Evolutionary conservation across 2,797 vertebrate species (phyloP), one percentile per base, ranked within the genome.

Genomic region (Halcyon chelicuti): DNA sequence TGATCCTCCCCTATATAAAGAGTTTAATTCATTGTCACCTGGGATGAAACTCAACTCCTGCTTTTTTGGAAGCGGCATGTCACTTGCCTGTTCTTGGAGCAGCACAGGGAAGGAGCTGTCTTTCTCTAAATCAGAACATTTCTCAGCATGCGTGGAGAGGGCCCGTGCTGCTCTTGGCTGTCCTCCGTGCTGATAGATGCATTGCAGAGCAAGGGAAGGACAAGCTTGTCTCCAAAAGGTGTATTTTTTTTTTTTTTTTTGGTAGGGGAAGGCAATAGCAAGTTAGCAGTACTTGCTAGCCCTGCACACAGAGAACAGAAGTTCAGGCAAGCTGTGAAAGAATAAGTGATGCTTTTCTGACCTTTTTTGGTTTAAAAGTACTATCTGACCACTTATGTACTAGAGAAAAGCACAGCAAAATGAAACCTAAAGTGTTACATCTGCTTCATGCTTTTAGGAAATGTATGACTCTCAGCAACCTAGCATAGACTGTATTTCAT

Each of bases 71-170:
- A 74, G 46, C 51, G 44, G 25, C 31, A 42, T 10, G n/a, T 86
- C 71, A 21, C 55, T 90, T 67, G 52, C 40, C 52, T 76, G 60
- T 68, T 33, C 57, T 49, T 88, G 70, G 42, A 66, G 62, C 46
- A 83, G n/a, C 40, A 62, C 33, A 37, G 8, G n/a, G 44, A 83
- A 75, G 49, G 63, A 86, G 42, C 40, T 82, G 51, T 78, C 40
- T 76, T 70, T 67, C 46, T 87, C 57, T 87, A 54, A 92, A 85
- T 44, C 65, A 51, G 84, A 87, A 47, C 81, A 79, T 94, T 95
- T 93, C 63, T 91, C 91, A 92, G 78, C 70, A 23, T 33, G 58
- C 12, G 0, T 83, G 65, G 55, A 81, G 73, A 78, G 31, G 35
- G 28, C 31, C n/a, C 73, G 47, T 70, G 52, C 67, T 94, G 55